Conservation (phyloP, 1,140 invertebrate genomes). For the Lasioglossum baleicum region DNA sequence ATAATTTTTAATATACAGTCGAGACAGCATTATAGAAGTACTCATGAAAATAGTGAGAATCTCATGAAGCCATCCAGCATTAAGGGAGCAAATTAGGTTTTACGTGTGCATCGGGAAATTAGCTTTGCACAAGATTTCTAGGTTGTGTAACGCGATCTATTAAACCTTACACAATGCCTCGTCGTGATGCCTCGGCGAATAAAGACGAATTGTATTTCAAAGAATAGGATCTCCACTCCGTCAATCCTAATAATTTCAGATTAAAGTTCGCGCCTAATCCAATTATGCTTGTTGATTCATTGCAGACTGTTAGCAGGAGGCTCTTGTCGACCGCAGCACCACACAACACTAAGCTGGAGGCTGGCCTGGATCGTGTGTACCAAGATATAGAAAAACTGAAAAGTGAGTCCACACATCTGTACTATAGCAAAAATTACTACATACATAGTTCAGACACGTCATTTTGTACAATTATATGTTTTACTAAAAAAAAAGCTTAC, state of each 20-base stretch:
- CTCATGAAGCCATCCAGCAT: background rate
- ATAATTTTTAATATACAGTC: no score
- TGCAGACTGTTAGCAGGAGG: conserved; percentile 73
- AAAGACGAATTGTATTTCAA: conserved; percentile 45
- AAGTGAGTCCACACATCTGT: conserved; percentile 75
- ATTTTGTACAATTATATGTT: no score
- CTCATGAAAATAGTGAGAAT: no score
- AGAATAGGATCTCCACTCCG: conserved; percentile 40
- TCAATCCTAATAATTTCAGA: conserved; percentile 43
- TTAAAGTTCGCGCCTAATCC: conserved; percentile 45
- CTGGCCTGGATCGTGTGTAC: conserved; percentile 80
- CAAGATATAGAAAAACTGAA: conserved; percentile 82
- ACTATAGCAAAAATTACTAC: no score
- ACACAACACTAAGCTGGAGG: conserved; percentile 78
- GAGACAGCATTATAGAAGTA: no score
- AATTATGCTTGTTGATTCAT: conserved; percentile 52
- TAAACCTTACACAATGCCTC: conserved; percentile 20
- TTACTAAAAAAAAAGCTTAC: no score
- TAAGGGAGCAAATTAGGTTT: background rate
- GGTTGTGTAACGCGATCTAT: conserved; percentile 26
- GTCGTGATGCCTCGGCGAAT: conserved; percentile 2
- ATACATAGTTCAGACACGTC: no score
- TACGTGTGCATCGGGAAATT: conserved; percentile 4
- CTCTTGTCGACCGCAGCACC: conserved; percentile 66
- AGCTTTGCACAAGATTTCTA: conserved; percentile 20